Percentiles rank a stretch among this genome's conserved stretches.
Evolutionary conservation across 1,140 invertebrate species (phyloP).

Genomic region (Lasioglossum albipes): DNA sequence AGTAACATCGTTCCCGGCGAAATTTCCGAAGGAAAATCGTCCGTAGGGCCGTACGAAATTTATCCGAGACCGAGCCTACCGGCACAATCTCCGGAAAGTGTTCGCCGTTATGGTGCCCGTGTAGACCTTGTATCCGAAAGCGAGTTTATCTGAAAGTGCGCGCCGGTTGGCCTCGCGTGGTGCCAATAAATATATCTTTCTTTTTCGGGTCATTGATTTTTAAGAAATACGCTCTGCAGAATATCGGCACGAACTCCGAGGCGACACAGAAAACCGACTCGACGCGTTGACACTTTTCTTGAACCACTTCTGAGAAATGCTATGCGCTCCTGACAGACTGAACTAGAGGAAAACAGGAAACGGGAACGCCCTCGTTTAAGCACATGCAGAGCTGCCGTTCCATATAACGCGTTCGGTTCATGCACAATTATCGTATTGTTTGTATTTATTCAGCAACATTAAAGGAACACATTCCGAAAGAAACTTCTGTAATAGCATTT

Average conservation of each 20-base stretch:
- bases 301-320: neutral
- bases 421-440: too few species aligned
- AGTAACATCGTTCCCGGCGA: constrained; percentile 23
- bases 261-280: neutral
- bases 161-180: neutral
- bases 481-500: too few species aligned
- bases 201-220: constrained; percentile 1
- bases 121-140: neutral
- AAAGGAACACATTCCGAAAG: too few species aligned
- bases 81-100: neutral
- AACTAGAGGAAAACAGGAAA: too few species aligned
- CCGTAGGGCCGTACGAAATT: neutral
- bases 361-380: too few species aligned
- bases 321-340: too few species aligned
- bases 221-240: neutral
- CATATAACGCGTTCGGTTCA: too few species aligned
- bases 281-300: neutral
- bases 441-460: too few species aligned
- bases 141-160: neutral
- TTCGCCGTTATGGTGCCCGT: neutral
- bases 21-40: constrained; percentile 19
- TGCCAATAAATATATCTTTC: constrained; percentile 4
- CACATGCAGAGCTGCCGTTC: too few species aligned
- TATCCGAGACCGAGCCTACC: constrained; percentile 9
- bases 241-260: neutral